Percentiles rank a stretch among this genome's conserved stretches.
phyloP scores from a whole-genome alignment of 2,888 invertebrate species.

The Aquatica leii region DNA sequence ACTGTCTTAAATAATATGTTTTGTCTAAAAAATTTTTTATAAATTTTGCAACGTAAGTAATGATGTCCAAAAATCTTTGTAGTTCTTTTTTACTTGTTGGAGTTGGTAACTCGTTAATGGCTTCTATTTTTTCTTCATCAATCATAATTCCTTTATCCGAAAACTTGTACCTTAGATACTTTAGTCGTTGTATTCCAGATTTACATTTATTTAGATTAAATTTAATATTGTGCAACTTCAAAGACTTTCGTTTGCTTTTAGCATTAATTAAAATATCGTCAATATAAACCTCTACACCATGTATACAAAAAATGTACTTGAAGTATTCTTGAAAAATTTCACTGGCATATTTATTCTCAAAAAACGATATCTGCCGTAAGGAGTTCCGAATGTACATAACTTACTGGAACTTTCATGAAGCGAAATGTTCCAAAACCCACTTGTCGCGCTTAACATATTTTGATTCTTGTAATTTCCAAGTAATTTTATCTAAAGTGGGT shows the following conservation, averaged over 20 bases:
- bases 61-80: too few relatives aligned
- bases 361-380: slow-evolving; percentile 36
- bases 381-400: slow-evolving; percentile 38
- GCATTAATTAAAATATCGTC: slow-evolving; percentile 39
- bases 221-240: slow-evolving; percentile 38
- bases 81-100: too few relatives aligned
- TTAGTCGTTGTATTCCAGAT: slow-evolving; percentile 35
- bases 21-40: too few relatives aligned
- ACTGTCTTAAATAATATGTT: too few relatives aligned
- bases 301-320: slow-evolving; percentile 17
- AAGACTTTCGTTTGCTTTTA: slow-evolving; percentile 37
- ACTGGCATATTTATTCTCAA: slow-evolving; percentile 20
- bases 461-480: slow-evolving; percentile 12
- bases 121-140: slow-evolving; percentile 31
- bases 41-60: too few relatives aligned
- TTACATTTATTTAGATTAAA: slow-evolving; percentile 43
- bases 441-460: slow-evolving; percentile 33
- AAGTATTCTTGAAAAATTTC: slow-evolving; percentile 30
- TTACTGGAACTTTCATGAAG: slow-evolving; percentile 34
- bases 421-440: slow-evolving; percentile 19
- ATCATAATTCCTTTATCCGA: slow-evolving; percentile 35
- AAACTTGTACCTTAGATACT: slow-evolving; percentile 42
- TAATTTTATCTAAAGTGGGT: background rate
- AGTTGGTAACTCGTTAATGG: too few relatives aligned
- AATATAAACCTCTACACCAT: slow-evolving; percentile 35